Base-by-base conservation (phyloP, 2,113 vertebrate species). In the Sylvilagus bachmani region DNA sequence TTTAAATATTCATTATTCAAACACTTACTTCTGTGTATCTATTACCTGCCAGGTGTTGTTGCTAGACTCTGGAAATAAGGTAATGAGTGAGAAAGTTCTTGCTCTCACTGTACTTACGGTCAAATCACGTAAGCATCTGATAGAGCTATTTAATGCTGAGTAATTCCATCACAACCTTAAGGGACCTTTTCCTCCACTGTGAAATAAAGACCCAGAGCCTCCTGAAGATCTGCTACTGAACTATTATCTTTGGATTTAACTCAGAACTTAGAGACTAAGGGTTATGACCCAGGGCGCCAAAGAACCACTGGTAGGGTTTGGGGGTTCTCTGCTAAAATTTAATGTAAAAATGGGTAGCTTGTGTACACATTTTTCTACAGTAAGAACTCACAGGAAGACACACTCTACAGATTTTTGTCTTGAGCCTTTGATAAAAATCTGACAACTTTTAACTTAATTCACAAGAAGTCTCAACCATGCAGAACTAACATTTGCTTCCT, bases 401-500 rank as follows among this genome's bases (percentile, higher is more conserved):
- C 77, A 38, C 2, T 25, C 44, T 87, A 73, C 87, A 73, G 31
- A 66, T 64, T 86, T 94, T 66, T 91, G 70, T 71, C 79, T 66
- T 9, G 36, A 77, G 62, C 0, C 61, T 69, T 55, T 38, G 36
- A 92, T n/a, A 82, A 49, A 29, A 85, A 78, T 73, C 51, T 95
- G 73, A 61, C 62, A 79, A 79, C 24, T 82, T 44, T 44, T 24
- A 78, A 67, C n/a, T 74, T n/a, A 96, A 61, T 12, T 91, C 5
- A 51, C 31, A 89, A 83, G 51, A 87, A 89, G 19, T 66, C 51
- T 93, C 38, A 86, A 94, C 27, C 13, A 78, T 5, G 10, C n/a
- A 16, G 24, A 87, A 24, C 22, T 92, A 29, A 36, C 80, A 82
- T 29, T 80, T 89, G 29, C 22, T 92, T 86, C 55, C 85, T 89